Evolutionary conservation across 2,113 vertebrate species (phyloP), one percentile per base, ranked within the genome.

Genomic region (Mungos mungo): DNA sequence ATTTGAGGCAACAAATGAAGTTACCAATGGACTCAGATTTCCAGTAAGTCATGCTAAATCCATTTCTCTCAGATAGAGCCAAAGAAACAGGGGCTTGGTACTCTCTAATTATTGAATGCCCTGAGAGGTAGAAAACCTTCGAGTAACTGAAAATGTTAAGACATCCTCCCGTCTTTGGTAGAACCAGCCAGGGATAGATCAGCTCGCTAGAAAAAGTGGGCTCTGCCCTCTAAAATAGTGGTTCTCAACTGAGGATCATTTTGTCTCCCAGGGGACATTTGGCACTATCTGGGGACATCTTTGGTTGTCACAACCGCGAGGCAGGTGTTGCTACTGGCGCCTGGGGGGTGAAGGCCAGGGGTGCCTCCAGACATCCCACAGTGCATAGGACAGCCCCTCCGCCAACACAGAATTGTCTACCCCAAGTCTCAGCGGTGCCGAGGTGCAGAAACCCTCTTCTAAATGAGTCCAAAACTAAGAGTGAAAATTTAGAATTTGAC

Each of bases 1-100:
- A 77, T 99, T 99, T 63, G 99, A 99, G 97, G 99, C 99, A 96
- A 99, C 99, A 16, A 99, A 99, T 88, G 97, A 99, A 94, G 99
- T 99, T 96, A 99, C 99, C 83, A 99, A 99, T 68, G 99, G 99
- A 91, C 98, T 99, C 95, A 99, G 99, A 94, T 99, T 99, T 98
- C 99, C 99, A 63, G 99, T 99, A 99, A 98, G 98, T 97, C 93
- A 79, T 63, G 87, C 35, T 92, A 95, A 87, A 93, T 92, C 19
- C 25, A 66, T 91, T 83, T 86, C 54, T 92, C 90, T 90, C 96
- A 83, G 52, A 65, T 83, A 29, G 33, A 38, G 88, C 15, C 69
- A 50, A 80, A 92, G 38, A 94, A 89, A 95, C 21, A 90, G 57
- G 35, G 21, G 7, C 7, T 95, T 81, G 52, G 29, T 83, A 25